Percentiles rank a stretch among this genome's conserved stretches.
Conservation (phyloP, 2,113 vertebrate species). For the Alligator mississippiensis region DNA sequence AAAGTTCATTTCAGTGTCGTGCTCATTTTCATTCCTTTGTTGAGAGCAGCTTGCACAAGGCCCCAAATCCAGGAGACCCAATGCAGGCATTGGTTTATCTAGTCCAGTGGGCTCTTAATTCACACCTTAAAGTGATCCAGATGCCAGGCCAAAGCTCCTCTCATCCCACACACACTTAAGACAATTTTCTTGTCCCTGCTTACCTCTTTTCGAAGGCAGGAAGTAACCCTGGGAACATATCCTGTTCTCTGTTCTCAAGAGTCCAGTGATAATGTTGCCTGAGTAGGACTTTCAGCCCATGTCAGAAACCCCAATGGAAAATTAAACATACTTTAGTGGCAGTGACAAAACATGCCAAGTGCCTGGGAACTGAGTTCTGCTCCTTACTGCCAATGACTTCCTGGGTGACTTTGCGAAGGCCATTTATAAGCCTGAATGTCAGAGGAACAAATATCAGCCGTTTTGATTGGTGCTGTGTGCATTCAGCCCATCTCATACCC, state of each 20-base stretch:
- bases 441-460: background rate
- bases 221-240: too few relatives aligned
- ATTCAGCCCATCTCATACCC: background rate
- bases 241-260: too few relatives aligned
- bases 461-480: background rate
- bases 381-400: background rate
- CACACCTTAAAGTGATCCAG: background rate
- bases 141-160: too few relatives aligned
- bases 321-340: too few relatives aligned
- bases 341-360: too few relatives aligned
- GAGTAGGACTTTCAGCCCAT: too few relatives aligned
- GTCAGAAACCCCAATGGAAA: too few relatives aligned
- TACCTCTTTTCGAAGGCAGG: too few relatives aligned
- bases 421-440: background rate
- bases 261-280: too few relatives aligned
- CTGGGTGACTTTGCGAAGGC: background rate
- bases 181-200: too few relatives aligned
- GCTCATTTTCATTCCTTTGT: background rate
- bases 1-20: background rate
- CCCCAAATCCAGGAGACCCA: background rate
- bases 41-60: background rate
- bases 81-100: background rate
- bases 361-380: background rate
- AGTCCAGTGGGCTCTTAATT: background rate
- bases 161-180: too few relatives aligned